Base-by-base conservation (phyloP, 2,888 invertebrate species). In the Ophioninae sp. region DNA sequence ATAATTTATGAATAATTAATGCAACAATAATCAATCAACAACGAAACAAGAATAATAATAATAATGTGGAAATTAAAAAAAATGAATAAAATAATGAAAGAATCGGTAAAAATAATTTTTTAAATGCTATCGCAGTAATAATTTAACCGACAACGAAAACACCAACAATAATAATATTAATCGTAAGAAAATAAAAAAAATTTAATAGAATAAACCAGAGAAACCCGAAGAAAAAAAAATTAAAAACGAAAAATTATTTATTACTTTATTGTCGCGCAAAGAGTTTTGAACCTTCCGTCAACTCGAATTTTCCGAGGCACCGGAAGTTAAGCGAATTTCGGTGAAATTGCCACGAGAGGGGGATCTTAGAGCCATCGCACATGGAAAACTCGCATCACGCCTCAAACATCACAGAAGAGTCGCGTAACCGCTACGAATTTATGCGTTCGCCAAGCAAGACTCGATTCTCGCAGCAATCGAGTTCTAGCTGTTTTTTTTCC, bases 401-500 rank as follows among this genome's bases (percentile, higher is more conserved):
- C 17, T 6, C 17, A 51, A 0, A 51, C 17, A 51, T 51, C 17
- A 13, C 17, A 51, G 51, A 10, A 51, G 9, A 30, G 30, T 30
- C 30, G 30, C 30, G 6, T 51, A 68, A 44, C 23, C 23, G 51
- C 23, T 56, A 58, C 37, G 51, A n/a, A 61, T 79, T 23, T 72
- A 65, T 71, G 61, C 64, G 71, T 75, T 75, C 56, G 56, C 23
- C 51, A 65, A 37, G 20, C 23, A 71, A 73, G 58, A 37, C 80
- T 56, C 56, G 72, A 74, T 74, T 58, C 63, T 65, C 59, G n/a
- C 7, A 61, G 37, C 73, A 75, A 81, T 75, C 61, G 69, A 30
- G 69, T 69, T n/a, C 20, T 0, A 10, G 56, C 56, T 23, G 17
- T 56, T 71, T 39, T 56, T 39, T 51, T 20, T 10, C n/a, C 23